Evolutionary conservation across 2,113 vertebrate species (phyloP).

Genomic region (Fregetta grallaria): DNA sequence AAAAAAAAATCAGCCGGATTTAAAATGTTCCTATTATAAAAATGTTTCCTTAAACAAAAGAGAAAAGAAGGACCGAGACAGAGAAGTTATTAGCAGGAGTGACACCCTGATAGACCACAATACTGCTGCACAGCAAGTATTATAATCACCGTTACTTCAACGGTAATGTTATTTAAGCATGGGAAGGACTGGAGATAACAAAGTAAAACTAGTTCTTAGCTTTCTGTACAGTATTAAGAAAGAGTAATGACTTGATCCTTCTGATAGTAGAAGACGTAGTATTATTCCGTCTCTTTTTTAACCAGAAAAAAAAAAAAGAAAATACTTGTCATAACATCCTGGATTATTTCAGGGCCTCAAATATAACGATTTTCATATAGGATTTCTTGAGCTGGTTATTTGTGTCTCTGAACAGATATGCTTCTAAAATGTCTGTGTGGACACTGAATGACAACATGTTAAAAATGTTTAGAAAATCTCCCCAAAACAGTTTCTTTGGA

Average conservation of each 20-base stretch:
- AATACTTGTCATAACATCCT: not conserved
- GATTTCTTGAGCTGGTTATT: not conserved
- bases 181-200: not conserved
- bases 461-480: not conserved
- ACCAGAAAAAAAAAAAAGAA: not conserved
- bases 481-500: not conserved
- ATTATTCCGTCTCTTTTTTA: not conserved
- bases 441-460: not conserved
- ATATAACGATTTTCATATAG: not conserved
- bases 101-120: rapidly evolving
- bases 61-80: not conserved
- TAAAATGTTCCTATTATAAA: not conserved
- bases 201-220: not conserved
- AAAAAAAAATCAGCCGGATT: not conserved
- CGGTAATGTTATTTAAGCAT: not conserved
- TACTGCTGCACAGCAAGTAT: not conserved
- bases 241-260: not conserved
- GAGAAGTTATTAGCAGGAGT: not conserved
- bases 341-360: not conserved
- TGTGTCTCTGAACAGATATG: not conserved
- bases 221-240: not conserved
- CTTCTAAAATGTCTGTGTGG: not conserved
- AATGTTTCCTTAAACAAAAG: not conserved
- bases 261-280: not conserved
- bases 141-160: not conserved